These are phyloP conservation scores for Galleria mellonella DNA, from an alignment of 1,140 invertebrate genomes.

Conservation along the genomic window DNA sequence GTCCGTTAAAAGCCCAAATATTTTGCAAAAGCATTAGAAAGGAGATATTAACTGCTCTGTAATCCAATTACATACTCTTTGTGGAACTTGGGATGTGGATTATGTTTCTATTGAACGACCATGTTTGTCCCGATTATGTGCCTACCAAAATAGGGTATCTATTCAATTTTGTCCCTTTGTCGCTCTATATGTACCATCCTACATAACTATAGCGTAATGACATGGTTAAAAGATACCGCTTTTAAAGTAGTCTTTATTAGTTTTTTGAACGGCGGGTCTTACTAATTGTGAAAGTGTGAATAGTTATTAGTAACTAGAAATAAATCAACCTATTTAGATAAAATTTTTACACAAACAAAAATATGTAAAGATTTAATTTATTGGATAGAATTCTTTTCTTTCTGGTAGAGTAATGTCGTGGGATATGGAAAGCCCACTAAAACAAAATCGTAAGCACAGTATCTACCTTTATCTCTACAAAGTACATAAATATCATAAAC, in stretches of 20 bases:
- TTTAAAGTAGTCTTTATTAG: constrained; percentile 7
- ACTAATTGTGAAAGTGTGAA: too few relatives aligned
- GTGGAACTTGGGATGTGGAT: constrained; percentile 64
- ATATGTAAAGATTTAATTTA: too few relatives aligned
- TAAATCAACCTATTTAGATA: too few relatives aligned
- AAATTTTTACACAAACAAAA: too few relatives aligned
- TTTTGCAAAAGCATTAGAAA: constrained; percentile 35
- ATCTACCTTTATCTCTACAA: too few relatives aligned
- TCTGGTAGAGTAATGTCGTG: too few relatives aligned
- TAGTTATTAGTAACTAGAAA: neutral
- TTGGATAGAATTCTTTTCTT: too few relatives aligned
- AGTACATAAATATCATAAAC: too few relatives aligned
- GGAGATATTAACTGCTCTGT: constrained; percentile 63
- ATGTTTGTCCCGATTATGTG: constrained; percentile 52
- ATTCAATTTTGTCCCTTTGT: constrained; percentile 35
- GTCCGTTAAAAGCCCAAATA: constrained; percentile 25
- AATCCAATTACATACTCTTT: constrained; percentile 69
- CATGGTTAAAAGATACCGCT: constrained; percentile 27
- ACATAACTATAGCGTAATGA: constrained; percentile 20
- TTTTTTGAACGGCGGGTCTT: too few relatives aligned
- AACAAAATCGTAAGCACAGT: too few relatives aligned
- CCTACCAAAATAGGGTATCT: constrained; percentile 29
- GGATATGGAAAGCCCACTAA: too few relatives aligned
- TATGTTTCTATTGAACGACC: constrained; percentile 60
- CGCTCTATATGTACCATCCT: constrained; percentile 11